A percentile compares a stretch with the other conserved stretches of the same genome.
Evolutionary conservation across 2,797 vertebrate species (phyloP).

Genomic region (Tympanoctomys barrerae): DNA sequence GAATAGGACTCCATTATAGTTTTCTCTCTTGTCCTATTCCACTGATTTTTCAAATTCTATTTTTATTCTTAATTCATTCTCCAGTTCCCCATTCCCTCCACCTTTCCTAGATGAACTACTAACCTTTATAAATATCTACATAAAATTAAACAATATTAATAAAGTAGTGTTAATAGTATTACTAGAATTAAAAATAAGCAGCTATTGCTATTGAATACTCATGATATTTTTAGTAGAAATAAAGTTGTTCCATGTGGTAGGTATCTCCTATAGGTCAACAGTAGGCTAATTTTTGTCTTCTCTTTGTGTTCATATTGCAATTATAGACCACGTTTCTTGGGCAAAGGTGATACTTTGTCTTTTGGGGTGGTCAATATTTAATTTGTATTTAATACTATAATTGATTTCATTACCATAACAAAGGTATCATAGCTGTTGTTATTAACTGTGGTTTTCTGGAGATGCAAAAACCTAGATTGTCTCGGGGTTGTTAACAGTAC

Average conservation of each 20-base stretch:
- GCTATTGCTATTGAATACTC: neutral
- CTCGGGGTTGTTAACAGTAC: too few relatives aligned
- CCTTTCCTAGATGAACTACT: neutral
- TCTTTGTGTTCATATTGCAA: neutral
- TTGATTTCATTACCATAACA: neutral
- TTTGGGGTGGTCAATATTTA: neutral
- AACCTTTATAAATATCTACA: neutral
- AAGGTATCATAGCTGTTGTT: neutral
- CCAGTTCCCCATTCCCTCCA: neutral
- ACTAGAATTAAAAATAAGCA: too few relatives aligned
- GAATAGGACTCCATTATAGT: neutral
- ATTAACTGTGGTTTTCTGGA: too few relatives aligned
- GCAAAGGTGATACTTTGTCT: neutral
- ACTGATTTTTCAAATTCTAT: neutral
- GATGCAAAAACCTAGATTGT: too few relatives aligned
- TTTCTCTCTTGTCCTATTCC: neutral
- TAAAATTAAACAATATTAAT: neutral
- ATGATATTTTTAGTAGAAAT: neutral
- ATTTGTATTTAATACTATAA: neutral
- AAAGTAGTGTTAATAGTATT: too few relatives aligned
- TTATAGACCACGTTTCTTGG: neutral
- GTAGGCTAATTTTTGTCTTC: neutral
- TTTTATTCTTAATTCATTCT: neutral
- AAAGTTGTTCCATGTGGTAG: neutral
- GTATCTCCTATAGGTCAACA: neutral